These are phyloP conservation scores for Sericinus montela DNA, from an alignment of 2,888 invertebrate genomes.

Conservation along the genomic window DNA sequence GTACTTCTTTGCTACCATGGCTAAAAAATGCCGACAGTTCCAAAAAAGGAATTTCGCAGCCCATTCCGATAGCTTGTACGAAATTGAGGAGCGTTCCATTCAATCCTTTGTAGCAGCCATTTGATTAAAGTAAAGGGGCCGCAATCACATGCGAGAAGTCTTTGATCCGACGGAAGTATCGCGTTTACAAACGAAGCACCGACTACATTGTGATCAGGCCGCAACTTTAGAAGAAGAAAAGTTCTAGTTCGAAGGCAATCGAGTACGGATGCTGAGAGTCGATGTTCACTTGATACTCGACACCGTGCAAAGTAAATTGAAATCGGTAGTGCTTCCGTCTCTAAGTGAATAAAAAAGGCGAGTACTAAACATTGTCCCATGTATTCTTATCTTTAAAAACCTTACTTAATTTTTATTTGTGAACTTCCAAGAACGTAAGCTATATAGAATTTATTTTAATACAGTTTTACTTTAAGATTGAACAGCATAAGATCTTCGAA, in stretches of 20 bases:
- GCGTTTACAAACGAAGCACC: slow-evolving; percentile 74
- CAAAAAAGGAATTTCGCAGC: slow-evolving; percentile 58
- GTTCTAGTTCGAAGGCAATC: slow-evolving; percentile 57
- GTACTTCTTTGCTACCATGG: slow-evolving; percentile 38
- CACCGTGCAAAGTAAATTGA: slow-evolving; percentile 45
- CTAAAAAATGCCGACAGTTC: slow-evolving; percentile 60
- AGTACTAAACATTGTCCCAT: slow-evolving; percentile 9
- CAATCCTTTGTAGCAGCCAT: slow-evolving; percentile 76
- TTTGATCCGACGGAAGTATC: slow-evolving; percentile 75
- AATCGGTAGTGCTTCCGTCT: slow-evolving; percentile 45
- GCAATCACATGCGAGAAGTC: slow-evolving; percentile 68
- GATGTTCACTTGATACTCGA: slow-evolving; percentile 56
- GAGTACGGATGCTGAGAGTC: slow-evolving; percentile 51
- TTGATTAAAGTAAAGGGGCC: slow-evolving; percentile 76
- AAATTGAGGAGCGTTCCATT: slow-evolving; percentile 69
- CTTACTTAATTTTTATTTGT: no score
- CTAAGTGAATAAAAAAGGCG: slow-evolving; percentile 43
- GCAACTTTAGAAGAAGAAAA: slow-evolving; percentile 29
- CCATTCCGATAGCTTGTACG: slow-evolving; percentile 69
- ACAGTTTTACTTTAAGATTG: no score
- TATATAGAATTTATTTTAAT: no score
- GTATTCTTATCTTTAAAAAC: neutral
- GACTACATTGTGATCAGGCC: slow-evolving; percentile 56
- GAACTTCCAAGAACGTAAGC: no score
- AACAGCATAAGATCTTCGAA: no score